Evolutionary conservation across 2,888 invertebrate genomes (phyloP), one percentile per base, ranked within the genome.

Genomic region (Stenichneumon culpator): DNA sequence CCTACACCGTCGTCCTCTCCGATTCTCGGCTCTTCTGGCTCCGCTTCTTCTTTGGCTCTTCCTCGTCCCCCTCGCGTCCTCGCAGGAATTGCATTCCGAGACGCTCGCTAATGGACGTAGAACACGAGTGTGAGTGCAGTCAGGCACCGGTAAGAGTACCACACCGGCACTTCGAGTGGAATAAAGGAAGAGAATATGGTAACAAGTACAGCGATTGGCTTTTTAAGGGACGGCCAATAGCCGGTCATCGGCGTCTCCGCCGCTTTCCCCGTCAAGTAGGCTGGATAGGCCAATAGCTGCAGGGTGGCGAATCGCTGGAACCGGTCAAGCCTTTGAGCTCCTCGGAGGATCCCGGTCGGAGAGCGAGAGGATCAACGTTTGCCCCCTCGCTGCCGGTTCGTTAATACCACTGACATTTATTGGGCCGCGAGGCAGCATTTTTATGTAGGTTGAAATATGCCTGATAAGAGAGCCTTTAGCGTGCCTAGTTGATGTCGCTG

Each of bases 61-160:
- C 74, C 47, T 78, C 69, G 47, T 70, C 78, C 69, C 81, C 79
- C 68, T 25, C 69, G 67, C 81, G 70, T 65, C 79, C 83, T 68
- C 67, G 54, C 47, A 77, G 81, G 87, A 86, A 89, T 88, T 85
- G 87, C 90, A 88, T 89, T 89, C 90, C 89, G 83, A 73, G 87
- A 84, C 84, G 84, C 80, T 86, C 87, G 89, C 89, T 90, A 90
- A 90, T 90, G 90, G 90, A 90, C 89, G 87, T 86, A 85, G 84
- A 83, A 81, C 73, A 82, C 77, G 79, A 84, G 88, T 87, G 88
- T 86, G 87, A 87, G 88, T 84, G 88, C 84, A 79, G 77, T 72
- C 32, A 22, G 69, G 77, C 84, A 73, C 36, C 63, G 74, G 69
- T 22, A 22, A 25, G 63, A 77, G 77, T 82, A 84, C 57, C 78